These are phyloP conservation scores for Sturnira hondurensis DNA, from an alignment of 2,113 vertebrate genomes.

Conservation along the genomic window DNA sequence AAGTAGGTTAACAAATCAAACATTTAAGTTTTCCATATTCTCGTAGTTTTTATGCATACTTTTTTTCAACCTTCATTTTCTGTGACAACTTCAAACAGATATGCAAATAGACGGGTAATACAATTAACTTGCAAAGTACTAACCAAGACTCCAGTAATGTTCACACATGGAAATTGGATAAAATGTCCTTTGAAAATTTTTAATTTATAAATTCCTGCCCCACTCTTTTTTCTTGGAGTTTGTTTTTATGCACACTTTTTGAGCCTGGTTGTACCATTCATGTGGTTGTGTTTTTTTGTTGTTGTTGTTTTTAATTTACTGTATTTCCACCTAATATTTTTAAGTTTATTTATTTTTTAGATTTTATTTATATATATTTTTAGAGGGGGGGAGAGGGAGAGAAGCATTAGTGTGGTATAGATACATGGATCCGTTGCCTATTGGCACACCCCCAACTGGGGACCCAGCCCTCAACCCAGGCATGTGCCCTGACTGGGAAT, in stretches of 20 bases:
- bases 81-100: background rate
- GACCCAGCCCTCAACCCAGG: too few relatives aligned
- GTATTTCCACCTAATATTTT: background rate
- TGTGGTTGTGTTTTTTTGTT: background rate
- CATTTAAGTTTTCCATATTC: background rate
- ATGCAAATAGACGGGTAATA: background rate
- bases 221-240: background rate
- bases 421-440: too few relatives aligned
- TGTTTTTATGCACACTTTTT: background rate
- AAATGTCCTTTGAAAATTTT: background rate
- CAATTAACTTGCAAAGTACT: background rate
- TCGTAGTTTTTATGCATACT: background rate
- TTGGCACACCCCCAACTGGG: too few relatives aligned
- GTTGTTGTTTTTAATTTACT: background rate
- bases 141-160: background rate
- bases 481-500: too few relatives aligned
- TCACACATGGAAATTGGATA: background rate
- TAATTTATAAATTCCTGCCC: background rate
- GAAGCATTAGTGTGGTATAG: too few relatives aligned
- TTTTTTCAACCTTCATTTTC: background rate
- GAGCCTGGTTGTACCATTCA: background rate
- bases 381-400: too few relatives aligned
- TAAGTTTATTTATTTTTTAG: too few relatives aligned
- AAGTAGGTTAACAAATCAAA: background rate
- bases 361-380: too few relatives aligned